Conservation (phyloP, 37 sponge, comb jelly and placozoan genomes). For the Eunapius fragilis region DNA sequence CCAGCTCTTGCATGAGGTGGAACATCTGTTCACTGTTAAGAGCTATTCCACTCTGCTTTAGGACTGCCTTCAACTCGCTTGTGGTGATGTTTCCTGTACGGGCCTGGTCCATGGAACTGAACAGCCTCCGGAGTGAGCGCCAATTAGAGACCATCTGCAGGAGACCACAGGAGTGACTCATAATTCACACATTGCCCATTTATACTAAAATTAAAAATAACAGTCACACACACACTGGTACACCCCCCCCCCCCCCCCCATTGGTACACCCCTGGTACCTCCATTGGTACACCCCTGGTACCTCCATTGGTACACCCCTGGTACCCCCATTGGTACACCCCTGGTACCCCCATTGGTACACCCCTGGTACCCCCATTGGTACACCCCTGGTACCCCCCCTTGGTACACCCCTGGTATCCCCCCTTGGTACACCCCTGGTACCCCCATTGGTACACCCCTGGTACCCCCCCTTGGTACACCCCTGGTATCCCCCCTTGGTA, state of each 20-base stretch:
- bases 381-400: neutral
- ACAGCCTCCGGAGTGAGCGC: conserved; percentile 15
- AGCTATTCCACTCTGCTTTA: conserved; percentile 24
- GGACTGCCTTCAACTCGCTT: conserved; percentile 9
- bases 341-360: neutral
- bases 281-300: neutral
- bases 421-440: neutral
- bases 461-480: neutral
- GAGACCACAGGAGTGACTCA: neutral
- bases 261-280: neutral
- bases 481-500: neutral
- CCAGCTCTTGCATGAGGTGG: conserved; percentile 40
- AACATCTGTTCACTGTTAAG: conserved; percentile 29
- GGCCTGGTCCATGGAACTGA: conserved; percentile 18
- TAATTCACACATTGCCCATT: too few species aligned
- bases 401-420: too few species aligned
- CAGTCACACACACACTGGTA: conserved; percentile 12
- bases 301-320: neutral
- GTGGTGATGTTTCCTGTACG: conserved; percentile 7
- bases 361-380: neutral
- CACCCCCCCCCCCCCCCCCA: neutral
- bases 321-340: neutral
- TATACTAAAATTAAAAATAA: neutral
- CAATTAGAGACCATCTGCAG: conserved; percentile 19
- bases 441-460: neutral